These are phyloP conservation scores for Meta bourneti DNA, from an alignment of 2,888 invertebrate genomes.

Conservation along the genomic window DNA sequence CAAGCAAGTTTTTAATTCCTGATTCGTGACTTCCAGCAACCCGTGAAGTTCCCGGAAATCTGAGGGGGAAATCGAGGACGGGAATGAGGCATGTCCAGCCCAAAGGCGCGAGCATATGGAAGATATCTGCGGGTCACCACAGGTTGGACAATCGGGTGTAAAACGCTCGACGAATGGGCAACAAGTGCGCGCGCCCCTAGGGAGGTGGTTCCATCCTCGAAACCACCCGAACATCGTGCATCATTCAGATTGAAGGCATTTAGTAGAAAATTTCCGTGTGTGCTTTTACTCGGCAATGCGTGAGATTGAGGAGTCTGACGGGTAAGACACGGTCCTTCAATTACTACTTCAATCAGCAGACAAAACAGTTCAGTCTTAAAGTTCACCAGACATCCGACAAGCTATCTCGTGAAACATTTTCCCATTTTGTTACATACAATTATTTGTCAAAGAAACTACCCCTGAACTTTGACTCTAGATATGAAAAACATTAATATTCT, in stretches of 20 bases:
- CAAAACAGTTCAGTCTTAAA: too few species aligned
- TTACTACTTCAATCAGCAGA: too few species aligned
- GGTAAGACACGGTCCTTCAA: too few species aligned
- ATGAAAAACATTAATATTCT: too few species aligned
- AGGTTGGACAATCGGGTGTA: conserved; percentile 64
- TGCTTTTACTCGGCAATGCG: background rate
- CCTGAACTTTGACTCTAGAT: too few species aligned
- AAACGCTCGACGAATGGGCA: conserved; percentile 67
- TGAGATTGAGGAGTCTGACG: too few species aligned
- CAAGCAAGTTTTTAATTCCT: background rate
- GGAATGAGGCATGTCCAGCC: conserved; percentile 27
- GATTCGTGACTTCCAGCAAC: conserved; percentile 48
- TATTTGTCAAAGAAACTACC: too few species aligned
- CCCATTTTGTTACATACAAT: too few species aligned
- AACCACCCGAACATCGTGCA: conserved; percentile 20
- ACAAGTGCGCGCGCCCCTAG: conserved; percentile 61
- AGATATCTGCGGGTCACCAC: conserved; percentile 63
- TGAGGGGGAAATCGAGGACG: background rate
- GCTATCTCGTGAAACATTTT: too few species aligned
- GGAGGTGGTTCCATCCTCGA: conserved; percentile 11
- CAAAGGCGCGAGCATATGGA: conserved; percentile 25
- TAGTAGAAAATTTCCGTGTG: conserved; percentile 3
- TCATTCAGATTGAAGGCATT: background rate
- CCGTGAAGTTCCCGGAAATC: conserved; percentile 8
- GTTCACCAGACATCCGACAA: too few species aligned